phyloP scores from a whole-genome alignment of 2,888 invertebrate genomes.

The Hirudinaria manillensis region DNA sequence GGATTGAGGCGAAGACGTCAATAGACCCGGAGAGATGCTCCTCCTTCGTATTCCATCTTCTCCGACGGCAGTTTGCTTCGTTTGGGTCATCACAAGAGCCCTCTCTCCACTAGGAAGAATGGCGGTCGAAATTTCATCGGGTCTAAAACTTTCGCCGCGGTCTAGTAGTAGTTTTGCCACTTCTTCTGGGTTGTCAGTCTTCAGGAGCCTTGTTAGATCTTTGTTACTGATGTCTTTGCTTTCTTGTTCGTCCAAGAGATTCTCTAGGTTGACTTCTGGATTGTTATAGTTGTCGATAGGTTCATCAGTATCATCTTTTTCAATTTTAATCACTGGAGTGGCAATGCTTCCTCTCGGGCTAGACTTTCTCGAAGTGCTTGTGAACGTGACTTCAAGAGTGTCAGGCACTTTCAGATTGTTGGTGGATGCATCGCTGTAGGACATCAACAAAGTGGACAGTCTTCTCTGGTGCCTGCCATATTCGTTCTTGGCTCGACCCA shows the following conservation, averaged over 20 bases:
- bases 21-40: not conserved
- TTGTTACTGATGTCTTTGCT: not conserved
- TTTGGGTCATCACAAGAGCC: not conserved
- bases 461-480: not conserved
- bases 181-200: slow-evolving; percentile 5
- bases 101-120: slow-evolving; percentile 1
- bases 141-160: slow-evolving; percentile 10
- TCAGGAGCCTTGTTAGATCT: not conserved
- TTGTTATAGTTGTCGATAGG: not conserved
- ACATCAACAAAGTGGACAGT: not conserved
- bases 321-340: not conserved
- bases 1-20: not conserved
- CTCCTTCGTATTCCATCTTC: slow-evolving; percentile 2
- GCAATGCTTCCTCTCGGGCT: not conserved
- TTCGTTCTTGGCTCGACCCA: not conserved
- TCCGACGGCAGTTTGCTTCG: slow-evolving; percentile 6
- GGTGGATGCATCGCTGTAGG: not conserved
- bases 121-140: slow-evolving; percentile 11
- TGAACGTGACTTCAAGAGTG: not conserved
- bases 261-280: not conserved
- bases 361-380: not conserved
- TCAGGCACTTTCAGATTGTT: not conserved
- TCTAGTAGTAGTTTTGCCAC: slow-evolving; percentile 13
- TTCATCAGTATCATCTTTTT: not conserved
- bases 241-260: no score